A percentile compares a stretch with the other conserved stretches of the same genome.
phyloP scores from a whole-genome alignment of 2,113 vertebrate genomes.

The Piaya cayana region DNA sequence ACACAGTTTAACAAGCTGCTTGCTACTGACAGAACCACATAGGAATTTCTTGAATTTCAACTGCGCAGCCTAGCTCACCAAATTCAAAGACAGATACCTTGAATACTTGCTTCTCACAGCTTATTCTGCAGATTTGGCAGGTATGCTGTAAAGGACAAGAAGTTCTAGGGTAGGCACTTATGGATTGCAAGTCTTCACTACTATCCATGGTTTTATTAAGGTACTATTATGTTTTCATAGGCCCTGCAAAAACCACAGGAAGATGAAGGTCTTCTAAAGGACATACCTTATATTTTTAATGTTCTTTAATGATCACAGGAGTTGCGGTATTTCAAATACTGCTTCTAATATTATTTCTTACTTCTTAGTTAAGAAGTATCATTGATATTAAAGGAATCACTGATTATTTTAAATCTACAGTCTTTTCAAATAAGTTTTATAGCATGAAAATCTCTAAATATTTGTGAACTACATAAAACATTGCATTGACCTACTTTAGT shows the following conservation, averaged over 20 bases:
- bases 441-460: constrained; percentile 13
- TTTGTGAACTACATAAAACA: constrained; percentile 17
- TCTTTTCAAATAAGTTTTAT: neutral
- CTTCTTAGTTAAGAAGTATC: neutral
- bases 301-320: neutral
- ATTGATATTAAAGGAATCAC: neutral
- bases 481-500: neutral
- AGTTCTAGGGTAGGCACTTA: neutral
- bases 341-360: neutral
- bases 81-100: neutral
- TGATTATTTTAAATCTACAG: neutral
- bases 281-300: neutral
- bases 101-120: neutral
- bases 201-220: neutral
- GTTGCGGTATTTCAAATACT: neutral
- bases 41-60: neutral
- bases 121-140: neutral
- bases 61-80: too few species aligned
- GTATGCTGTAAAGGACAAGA: neutral
- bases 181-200: neutral
- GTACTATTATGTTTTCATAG: neutral
- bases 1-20: neutral
- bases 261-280: neutral
- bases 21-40: neutral
- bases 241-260: neutral